These are phyloP conservation scores for Willisornis vidua DNA, from an alignment of 2,113 vertebrate species.

Conservation along the genomic window DNA sequence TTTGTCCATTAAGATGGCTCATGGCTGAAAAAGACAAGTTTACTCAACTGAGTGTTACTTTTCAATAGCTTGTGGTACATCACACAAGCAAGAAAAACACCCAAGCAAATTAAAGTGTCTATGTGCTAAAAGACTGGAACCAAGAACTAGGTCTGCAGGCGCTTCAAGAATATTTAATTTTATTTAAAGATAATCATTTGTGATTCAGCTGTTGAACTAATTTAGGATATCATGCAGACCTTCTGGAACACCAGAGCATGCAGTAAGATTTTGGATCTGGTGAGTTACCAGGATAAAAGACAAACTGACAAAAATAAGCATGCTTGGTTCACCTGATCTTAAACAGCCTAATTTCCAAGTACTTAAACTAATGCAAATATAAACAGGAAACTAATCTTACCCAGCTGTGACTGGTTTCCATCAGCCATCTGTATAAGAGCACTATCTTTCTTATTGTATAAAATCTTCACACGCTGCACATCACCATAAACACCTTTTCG, in stretches of 20 bases:
- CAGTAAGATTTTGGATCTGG: neutral
- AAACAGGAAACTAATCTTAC: slow-evolving; percentile 78
- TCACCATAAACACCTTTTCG: slow-evolving; percentile 96
- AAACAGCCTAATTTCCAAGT: neutral
- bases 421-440: slow-evolving; percentile 98
- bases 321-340: neutral
- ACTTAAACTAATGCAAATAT: neutral
- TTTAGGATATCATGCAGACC: neutral
- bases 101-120: neutral
- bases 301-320: neutral
- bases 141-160: neutral
- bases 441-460: slow-evolving; percentile 99
- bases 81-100: neutral
- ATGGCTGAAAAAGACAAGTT: slow-evolving; percentile 82
- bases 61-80: neutral
- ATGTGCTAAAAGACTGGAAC: neutral
- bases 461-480: slow-evolving; percentile 98
- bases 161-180: neutral
- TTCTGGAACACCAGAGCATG: neutral
- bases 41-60: neutral
- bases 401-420: slow-evolving; percentile 93
- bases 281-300: neutral
- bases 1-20: slow-evolving; percentile 98
- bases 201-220: neutral
- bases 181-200: neutral